phyloP scores from a whole-genome alignment of 2,888 invertebrate genomes.

The Sinotaia quadrata region DNA sequence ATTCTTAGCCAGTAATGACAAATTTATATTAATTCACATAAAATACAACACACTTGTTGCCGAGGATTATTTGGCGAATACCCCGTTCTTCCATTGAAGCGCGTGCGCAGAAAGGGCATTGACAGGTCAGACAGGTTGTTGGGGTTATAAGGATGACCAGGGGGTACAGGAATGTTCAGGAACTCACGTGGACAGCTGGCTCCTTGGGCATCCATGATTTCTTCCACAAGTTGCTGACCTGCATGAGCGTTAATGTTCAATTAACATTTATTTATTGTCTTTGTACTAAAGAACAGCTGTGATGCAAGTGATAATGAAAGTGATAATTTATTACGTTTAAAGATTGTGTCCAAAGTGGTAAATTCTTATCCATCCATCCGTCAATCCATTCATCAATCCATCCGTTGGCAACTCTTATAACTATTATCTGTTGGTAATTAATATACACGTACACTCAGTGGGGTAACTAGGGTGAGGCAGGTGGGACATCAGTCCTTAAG shows the following conservation, averaged over 20 bases:
- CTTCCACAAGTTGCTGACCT: constrained; percentile 79
- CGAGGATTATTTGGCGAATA: constrained; percentile 77
- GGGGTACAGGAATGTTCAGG: constrained; percentile 76
- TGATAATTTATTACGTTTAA: too few species aligned
- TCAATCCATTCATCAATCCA: too few species aligned
- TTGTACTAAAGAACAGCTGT: too few species aligned
- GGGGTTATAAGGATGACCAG: constrained; percentile 71
- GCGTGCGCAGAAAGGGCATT: constrained; percentile 76
- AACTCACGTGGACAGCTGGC: constrained; percentile 79
- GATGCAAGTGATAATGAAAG: too few species aligned
- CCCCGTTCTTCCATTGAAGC: constrained; percentile 76
- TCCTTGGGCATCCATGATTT: constrained; percentile 77
- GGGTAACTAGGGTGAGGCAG: too few species aligned
- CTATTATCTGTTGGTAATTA: too few species aligned
- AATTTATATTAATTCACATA: too few species aligned
- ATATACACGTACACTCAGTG: too few species aligned
- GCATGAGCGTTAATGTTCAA: not conserved
- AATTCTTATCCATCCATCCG: not conserved
- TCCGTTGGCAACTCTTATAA: too few species aligned
- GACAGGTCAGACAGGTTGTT: constrained; percentile 56
- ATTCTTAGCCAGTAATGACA: too few species aligned
- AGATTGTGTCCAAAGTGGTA: not conserved
- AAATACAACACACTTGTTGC: constrained; percentile 76
- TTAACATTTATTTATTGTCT: too few species aligned
- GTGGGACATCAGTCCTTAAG: too few species aligned